Conservation (phyloP, 1,140 invertebrate species). For the Musca domestica region DNA sequence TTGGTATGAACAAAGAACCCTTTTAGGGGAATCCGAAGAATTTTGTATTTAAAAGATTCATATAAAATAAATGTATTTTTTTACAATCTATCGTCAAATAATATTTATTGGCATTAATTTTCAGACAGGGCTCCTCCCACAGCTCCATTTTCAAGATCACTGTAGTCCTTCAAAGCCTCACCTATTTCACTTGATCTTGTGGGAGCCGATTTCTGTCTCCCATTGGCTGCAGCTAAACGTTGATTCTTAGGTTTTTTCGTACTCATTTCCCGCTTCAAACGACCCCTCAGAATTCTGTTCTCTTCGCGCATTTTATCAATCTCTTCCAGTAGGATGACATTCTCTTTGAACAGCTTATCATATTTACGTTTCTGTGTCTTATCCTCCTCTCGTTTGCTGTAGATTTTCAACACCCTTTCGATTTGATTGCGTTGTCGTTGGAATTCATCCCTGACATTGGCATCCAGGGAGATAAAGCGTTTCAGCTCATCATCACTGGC, state of each 20-base stretch:
- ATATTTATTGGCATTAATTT: too few species aligned
- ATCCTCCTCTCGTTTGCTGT: conserved; percentile 44
- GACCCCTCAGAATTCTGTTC: conserved; percentile 32
- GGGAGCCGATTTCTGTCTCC: background rate
- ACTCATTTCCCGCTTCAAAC: conserved; percentile 33
- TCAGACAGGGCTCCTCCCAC: background rate
- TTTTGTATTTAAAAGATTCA: too few species aligned
- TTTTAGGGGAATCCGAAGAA: too few species aligned
- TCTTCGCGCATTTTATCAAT: conserved; percentile 38
- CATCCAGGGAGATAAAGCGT: conserved; percentile 62
- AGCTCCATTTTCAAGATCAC: background rate
- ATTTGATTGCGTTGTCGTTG: conserved; percentile 75
- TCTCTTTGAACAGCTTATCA: conserved; percentile 64
- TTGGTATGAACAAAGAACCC: too few species aligned
- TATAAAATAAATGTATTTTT: too few species aligned
- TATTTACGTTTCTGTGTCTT: conserved; percentile 39
- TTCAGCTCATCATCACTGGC: conserved; percentile 67
- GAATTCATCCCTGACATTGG: conserved; percentile 75
- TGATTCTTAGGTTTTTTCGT: background rate
- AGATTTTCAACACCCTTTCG: conserved; percentile 68
- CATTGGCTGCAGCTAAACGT: background rate
- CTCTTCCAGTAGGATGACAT: conserved; percentile 70
- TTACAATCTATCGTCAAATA: too few species aligned
- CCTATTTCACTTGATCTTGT: background rate
- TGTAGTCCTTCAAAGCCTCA: background rate